phyloP scores from a whole-genome alignment of 2,797 vertebrate species.

The Vespertilio murinus region DNA sequence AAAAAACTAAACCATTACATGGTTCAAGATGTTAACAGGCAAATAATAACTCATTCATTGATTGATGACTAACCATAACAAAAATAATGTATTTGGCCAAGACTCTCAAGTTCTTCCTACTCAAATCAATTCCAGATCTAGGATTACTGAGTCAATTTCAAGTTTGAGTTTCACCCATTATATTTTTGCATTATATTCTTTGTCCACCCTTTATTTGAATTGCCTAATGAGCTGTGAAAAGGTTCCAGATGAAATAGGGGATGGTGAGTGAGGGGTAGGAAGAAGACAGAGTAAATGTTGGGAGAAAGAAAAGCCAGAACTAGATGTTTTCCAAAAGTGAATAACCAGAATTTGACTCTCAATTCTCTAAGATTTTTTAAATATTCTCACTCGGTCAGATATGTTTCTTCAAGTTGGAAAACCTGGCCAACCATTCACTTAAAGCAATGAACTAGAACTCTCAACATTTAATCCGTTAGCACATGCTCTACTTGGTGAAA shows the following conservation, averaged over 20 bases:
- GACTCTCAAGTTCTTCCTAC: not conserved
- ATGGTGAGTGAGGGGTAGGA: accelerated
- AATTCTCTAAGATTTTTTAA: conserved; percentile 29
- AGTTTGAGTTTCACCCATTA: not conserved
- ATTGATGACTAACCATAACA: not conserved
- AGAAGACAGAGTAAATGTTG: not conserved
- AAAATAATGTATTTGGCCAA: conserved; percentile 34
- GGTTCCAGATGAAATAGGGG: not conserved
- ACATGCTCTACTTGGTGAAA: not conserved
- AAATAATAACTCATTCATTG: not conserved
- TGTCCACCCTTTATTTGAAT: not conserved
- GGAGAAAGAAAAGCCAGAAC: not conserved
- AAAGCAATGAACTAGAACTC: not conserved
- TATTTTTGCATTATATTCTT: not conserved
- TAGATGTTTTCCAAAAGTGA: not conserved
- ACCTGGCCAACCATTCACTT: not conserved
- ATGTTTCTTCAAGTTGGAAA: conserved; percentile 8
- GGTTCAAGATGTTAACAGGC: not conserved
- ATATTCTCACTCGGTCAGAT: not conserved
- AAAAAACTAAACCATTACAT: not conserved
- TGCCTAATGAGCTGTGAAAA: not conserved
- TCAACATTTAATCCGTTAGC: not conserved
- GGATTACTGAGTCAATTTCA: not conserved
- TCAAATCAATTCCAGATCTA: not conserved
- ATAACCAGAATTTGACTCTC: not conserved